A percentile compares a stretch with the other conserved stretches of the same genome.
Evolutionary conservation across 2,797 vertebrate species (phyloP).

Genomic region (Alectoris magna): DNA sequence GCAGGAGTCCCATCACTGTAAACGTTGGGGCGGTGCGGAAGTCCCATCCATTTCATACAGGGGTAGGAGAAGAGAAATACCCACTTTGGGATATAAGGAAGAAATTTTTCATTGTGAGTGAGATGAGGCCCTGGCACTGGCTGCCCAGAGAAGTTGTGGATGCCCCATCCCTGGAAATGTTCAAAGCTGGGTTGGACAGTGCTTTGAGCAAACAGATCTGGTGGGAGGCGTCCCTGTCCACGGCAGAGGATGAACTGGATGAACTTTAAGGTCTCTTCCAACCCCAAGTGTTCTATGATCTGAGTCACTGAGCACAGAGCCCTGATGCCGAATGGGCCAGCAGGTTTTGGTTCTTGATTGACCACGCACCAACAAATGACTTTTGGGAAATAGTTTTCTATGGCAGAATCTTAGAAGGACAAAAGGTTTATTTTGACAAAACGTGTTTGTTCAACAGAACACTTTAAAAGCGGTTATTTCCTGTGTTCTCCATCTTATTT

Average conservation of each 20-base stretch:
- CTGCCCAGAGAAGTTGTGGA: background rate
- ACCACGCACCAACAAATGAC: background rate
- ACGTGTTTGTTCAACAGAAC: background rate
- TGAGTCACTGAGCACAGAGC: rapidly evolving
- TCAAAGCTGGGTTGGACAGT: background rate
- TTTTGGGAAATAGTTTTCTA: background rate
- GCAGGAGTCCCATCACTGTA: background rate
- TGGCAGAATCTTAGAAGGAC: background rate
- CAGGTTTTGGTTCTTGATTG: background rate
- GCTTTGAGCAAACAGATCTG: background rate
- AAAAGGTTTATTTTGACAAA: background rate
- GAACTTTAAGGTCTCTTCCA: background rate
- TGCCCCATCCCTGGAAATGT: background rate
- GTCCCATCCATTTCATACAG: background rate
- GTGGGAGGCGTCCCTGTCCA: background rate
- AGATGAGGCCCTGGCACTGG: background rate
- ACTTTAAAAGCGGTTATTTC: background rate
- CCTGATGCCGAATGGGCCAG: background rate
- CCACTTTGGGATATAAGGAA: background rate
- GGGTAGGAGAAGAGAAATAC: background rate
- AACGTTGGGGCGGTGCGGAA: background rate
- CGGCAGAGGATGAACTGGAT: background rate
- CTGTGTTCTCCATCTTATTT: background rate
- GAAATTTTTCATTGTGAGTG: background rate
- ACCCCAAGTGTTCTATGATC: background rate